Percentiles rank a stretch among this genome's conserved stretches.
Evolutionary conservation across 2,113 vertebrate species (phyloP).

Genomic region (Ptilorrhoa leucosticta): DNA sequence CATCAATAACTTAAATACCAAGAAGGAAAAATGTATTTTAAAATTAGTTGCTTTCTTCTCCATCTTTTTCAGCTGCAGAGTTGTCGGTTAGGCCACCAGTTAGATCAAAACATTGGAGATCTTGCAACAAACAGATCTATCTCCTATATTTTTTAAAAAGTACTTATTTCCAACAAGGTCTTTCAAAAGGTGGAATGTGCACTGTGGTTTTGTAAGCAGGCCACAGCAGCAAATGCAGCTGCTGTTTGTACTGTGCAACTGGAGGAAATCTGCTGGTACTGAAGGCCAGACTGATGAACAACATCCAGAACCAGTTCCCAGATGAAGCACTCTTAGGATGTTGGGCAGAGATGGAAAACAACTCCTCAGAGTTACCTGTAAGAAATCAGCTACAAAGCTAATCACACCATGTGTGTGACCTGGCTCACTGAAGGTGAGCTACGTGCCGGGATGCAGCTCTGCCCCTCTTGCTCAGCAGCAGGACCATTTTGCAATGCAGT

Average conservation of each 20-base stretch:
- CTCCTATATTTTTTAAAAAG: background rate
- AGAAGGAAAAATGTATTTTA: background rate
- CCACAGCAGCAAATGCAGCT: background rate
- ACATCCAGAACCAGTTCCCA: background rate
- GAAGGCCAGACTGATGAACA: accelerated
- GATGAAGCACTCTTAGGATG: background rate
- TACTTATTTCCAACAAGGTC: background rate
- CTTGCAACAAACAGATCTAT: background rate
- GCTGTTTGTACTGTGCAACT: background rate
- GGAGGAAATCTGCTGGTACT: background rate
- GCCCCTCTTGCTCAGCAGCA: background rate
- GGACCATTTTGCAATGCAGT: background rate
- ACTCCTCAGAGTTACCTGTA: background rate
- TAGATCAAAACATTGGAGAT: background rate
- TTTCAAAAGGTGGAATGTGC: background rate
- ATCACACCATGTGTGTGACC: background rate
- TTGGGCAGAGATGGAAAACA: background rate
- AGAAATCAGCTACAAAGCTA: background rate
- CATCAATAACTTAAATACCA: background rate
- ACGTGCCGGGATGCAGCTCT: background rate
- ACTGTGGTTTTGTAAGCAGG: background rate
- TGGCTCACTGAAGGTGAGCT: background rate
- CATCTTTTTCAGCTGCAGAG: background rate
- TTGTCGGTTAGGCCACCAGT: background rate
- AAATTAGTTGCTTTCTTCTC: background rate